These are phyloP conservation scores for Microctonus aethiopoides DNA, from an alignment of 2,888 invertebrate genomes.

Conservation along the genomic window DNA sequence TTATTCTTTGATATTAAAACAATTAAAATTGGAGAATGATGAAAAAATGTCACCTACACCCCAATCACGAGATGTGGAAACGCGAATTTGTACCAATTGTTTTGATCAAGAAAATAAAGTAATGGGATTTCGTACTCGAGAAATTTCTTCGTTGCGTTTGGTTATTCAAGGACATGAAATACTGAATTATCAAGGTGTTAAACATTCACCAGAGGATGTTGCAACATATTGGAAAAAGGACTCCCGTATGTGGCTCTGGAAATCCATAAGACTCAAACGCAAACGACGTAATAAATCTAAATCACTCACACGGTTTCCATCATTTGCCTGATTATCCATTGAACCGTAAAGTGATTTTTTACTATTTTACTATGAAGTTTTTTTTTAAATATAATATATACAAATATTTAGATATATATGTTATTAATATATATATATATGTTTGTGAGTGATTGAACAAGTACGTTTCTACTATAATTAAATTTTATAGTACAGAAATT, in stretches of 20 bases:
- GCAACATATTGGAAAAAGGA: constrained; percentile 78
- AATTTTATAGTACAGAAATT: no score
- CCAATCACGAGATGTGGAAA: constrained; percentile 40
- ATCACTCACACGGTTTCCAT: constrained; percentile 5
- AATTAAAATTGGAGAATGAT: constrained; percentile 42
- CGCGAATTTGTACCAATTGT: constrained; percentile 47
- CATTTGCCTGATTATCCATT: background rate
- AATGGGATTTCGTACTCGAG: constrained; percentile 49
- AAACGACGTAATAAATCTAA: constrained; percentile 43
- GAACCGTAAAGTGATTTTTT: background rate
- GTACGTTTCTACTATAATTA: no score
- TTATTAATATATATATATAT: constrained; percentile 13
- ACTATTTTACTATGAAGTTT: background rate
- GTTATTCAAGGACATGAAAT: constrained; percentile 56
- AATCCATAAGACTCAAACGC: constrained; percentile 57
- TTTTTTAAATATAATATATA: background rate
- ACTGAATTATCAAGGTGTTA: constrained; percentile 67
- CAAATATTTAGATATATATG: background rate
- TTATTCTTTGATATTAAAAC: constrained; percentile 50
- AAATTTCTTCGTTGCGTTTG: constrained; percentile 53
- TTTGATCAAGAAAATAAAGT: constrained; percentile 32
- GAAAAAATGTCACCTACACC: constrained; percentile 25
- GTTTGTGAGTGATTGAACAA: background rate
- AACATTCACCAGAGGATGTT: constrained; percentile 71
- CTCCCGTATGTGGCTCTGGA: constrained; percentile 77